phyloP scores from a whole-genome alignment of 2,888 invertebrate species.

The Pyrrhosoma nymphula region DNA sequence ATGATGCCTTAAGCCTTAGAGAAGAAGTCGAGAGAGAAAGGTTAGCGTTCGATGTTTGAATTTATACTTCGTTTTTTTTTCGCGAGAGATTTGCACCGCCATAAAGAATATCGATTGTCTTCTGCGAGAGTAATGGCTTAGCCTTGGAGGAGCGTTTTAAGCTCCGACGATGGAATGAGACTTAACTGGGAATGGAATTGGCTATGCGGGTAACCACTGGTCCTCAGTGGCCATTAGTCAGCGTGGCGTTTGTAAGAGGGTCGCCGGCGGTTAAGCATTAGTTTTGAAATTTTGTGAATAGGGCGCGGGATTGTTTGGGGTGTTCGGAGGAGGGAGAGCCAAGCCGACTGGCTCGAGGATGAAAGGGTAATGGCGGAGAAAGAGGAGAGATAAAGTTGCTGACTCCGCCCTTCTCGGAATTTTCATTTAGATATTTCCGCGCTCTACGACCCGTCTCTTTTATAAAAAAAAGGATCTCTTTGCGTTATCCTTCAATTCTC shows the following conservation, averaged over 20 bases:
- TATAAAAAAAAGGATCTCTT: background rate
- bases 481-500: background rate
- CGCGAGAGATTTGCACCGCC: background rate
- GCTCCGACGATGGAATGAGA: background rate
- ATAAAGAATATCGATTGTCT: slow-evolving; percentile 21
- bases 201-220: background rate
- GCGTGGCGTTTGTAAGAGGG: background rate
- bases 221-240: background rate
- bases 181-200: background rate
- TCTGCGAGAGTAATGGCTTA: background rate
- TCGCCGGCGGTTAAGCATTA: background rate
- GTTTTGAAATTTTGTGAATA: background rate
- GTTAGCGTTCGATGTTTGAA: background rate
- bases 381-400: slow-evolving; percentile 42
- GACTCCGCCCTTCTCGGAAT: slow-evolving; percentile 40
- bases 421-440: slow-evolving; percentile 42
- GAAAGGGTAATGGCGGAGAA: slow-evolving; percentile 10
- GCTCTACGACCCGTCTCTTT: background rate
- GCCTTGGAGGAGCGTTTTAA: background rate
- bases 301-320: background rate
- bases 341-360: background rate
- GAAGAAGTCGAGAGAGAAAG: background rate
- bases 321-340: background rate
- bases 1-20: too few species aligned
- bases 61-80: background rate